Conservation (phyloP, 2,888 invertebrate species). For the Drosophila limbata region DNA sequence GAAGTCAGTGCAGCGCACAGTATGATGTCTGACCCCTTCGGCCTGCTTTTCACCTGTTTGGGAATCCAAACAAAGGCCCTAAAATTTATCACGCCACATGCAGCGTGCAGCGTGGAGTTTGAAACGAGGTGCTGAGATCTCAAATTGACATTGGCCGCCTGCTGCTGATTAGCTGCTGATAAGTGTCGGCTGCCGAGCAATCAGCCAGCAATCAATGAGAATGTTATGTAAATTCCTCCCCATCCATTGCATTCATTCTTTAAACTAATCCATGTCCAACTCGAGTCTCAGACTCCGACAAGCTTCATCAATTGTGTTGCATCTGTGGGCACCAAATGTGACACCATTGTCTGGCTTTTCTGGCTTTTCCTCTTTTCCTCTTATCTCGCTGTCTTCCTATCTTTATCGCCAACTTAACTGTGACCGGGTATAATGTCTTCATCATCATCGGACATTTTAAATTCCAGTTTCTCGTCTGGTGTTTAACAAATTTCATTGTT, state of each 20-base stretch:
- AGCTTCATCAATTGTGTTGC: constrained; percentile 41
- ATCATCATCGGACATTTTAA: constrained; percentile 41
- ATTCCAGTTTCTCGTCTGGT: constrained; percentile 27
- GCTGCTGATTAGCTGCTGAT: constrained; percentile 80
- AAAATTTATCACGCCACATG: constrained; percentile 59
- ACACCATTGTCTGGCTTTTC: constrained; percentile 65
- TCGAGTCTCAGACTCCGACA: constrained; percentile 15
- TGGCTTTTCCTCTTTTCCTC: constrained; percentile 13
- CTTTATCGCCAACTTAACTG: constrained; percentile 42
- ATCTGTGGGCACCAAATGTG: constrained; percentile 62
- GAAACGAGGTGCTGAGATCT: constrained; percentile 76
- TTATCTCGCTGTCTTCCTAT: constrained; percentile 31
- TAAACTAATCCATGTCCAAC: constrained; percentile 37
- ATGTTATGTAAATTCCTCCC: constrained; percentile 68
- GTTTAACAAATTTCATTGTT: constrained; percentile 48
- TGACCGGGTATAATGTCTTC: constrained; percentile 63
- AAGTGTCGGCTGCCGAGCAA: constrained; percentile 60
- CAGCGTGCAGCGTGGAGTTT: constrained; percentile 51
- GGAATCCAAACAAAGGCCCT: constrained; percentile 59
- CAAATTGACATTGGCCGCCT: constrained; percentile 68
- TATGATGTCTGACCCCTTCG: constrained; percentile 42
- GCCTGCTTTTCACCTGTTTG: constrained; percentile 19
- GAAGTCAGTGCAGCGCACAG: constrained; percentile 54
- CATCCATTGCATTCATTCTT: constrained; percentile 31
- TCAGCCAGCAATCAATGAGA: constrained; percentile 58